Conservation (phyloP, 1,140 invertebrate genomes). For the Zaprionus inermis region DNA sequence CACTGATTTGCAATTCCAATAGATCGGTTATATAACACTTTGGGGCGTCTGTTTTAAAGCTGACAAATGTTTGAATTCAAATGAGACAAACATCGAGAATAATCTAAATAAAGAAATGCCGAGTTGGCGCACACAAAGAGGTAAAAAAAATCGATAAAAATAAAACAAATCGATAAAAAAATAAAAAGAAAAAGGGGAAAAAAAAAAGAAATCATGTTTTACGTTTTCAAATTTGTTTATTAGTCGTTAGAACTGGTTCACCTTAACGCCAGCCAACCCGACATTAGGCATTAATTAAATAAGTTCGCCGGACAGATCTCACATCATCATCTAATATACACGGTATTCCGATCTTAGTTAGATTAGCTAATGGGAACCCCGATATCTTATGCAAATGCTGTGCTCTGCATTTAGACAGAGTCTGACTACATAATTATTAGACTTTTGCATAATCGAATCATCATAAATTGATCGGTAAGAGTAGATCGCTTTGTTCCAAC, state of each 20-base stretch:
- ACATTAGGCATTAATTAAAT: slow-evolving; percentile 54
- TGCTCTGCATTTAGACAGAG: slow-evolving; percentile 50
- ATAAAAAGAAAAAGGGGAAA: background rate
- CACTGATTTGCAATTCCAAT: slow-evolving; percentile 28
- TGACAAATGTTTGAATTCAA: slow-evolving; percentile 24
- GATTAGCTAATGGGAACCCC: slow-evolving; percentile 61
- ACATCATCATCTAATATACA: slow-evolving; percentile 33
- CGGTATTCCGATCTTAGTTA: slow-evolving; percentile 59
- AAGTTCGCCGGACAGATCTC: slow-evolving; percentile 31
- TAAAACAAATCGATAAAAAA: slow-evolving; percentile 10
- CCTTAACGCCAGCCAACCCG: slow-evolving; percentile 35
- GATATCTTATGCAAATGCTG: slow-evolving; percentile 47
- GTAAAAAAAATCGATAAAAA: slow-evolving; percentile 3
- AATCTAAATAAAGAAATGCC: slow-evolving; percentile 34
- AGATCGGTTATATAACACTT: slow-evolving; percentile 17
- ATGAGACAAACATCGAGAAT: slow-evolving; percentile 10
- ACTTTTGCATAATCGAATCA: slow-evolving; percentile 47
- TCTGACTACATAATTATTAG: slow-evolving; percentile 41
- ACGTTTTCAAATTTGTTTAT: slow-evolving; percentile 38
- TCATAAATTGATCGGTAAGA: slow-evolving; percentile 26
- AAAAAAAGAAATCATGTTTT: slow-evolving; percentile 18
- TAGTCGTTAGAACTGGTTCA: slow-evolving; percentile 47
- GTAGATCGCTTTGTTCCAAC: background rate
- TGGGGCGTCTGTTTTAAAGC: background rate
- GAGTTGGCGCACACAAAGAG: background rate